Evolutionary conservation across 1,140 invertebrate species (phyloP).

Genomic region (Zaprionus ghesquierei): DNA sequence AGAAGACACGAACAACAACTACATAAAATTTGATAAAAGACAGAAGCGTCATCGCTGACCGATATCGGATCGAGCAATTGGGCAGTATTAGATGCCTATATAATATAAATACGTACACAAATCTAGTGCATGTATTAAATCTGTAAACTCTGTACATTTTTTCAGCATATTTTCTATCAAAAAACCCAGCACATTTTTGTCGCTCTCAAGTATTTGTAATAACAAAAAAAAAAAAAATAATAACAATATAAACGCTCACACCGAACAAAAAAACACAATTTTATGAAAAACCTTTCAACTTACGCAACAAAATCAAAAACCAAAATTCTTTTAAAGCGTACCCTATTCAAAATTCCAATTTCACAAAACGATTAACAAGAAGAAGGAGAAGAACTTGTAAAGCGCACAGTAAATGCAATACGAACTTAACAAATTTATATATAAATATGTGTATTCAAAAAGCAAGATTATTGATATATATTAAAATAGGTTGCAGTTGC

Average conservation of each 20-base stretch:
- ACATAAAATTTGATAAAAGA: constrained; percentile 28
- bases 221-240: constrained; percentile 66
- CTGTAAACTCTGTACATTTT: constrained; percentile 75
- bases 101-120: constrained; percentile 40
- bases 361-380: constrained; percentile 33
- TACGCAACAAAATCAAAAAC: constrained; percentile 60
- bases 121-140: constrained; percentile 58
- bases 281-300: constrained; percentile 44
- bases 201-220: constrained; percentile 71
- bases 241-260: constrained; percentile 4
- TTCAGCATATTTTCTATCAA: constrained; percentile 62
- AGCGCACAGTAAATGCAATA: constrained; percentile 54
- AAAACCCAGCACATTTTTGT: constrained; percentile 46
- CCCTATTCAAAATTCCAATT: constrained; percentile 48
- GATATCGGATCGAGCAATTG: constrained; percentile 68
- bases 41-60: constrained; percentile 77
- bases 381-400: constrained; percentile 26
- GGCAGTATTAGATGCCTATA: constrained; percentile 8
- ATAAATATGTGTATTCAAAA: constrained; percentile 39
- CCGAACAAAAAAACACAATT: constrained; percentile 36
- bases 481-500: constrained; percentile 26
- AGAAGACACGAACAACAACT: constrained; percentile 7
- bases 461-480: constrained; percentile 34
- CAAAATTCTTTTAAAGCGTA: constrained; percentile 33
- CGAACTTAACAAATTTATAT: constrained; percentile 17